Evolutionary conservation across 2,797 vertebrate species (phyloP).

Genomic region (Tenualosa ilisha): DNA sequence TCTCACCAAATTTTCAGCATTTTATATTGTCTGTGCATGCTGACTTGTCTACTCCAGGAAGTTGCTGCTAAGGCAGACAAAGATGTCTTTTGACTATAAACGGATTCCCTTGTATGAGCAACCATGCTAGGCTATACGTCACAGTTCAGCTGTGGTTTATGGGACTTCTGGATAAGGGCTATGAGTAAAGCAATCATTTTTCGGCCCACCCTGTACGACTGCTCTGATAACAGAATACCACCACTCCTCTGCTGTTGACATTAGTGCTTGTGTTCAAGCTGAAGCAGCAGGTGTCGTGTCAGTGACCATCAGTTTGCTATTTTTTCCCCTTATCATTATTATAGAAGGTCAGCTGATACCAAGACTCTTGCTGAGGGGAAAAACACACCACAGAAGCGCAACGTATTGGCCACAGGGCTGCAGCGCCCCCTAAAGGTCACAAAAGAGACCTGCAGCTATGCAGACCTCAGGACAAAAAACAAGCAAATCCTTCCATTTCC

Average conservation of each 20-base stretch:
- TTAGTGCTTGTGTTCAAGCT: not conserved
- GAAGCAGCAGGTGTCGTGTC: not conserved
- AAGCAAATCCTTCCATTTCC: not conserved
- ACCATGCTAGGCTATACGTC: not conserved
- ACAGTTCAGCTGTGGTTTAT: not conserved
- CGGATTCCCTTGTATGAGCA: not conserved
- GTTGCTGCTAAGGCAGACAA: not conserved
- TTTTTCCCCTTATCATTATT: not conserved
- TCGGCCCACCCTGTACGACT: not conserved
- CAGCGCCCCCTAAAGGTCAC: not conserved
- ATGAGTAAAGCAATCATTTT: not conserved
- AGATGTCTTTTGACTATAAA: not conserved
- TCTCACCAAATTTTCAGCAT: not conserved
- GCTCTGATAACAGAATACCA: not conserved
- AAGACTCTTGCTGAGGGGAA: not conserved
- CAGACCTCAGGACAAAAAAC: not conserved
- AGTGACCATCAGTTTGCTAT: not conserved
- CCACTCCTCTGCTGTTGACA: conserved; percentile 7
- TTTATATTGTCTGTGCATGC: not conserved
- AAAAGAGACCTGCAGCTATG: not conserved
- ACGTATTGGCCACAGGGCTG: not conserved
- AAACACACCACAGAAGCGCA: not conserved
- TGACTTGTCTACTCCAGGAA: not conserved
- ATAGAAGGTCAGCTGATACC: conserved; percentile 22
- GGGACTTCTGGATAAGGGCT: not conserved